Base-by-base conservation (phyloP, 92 coral and sea anemone genomes). In the Paramuricea clavata region DNA sequence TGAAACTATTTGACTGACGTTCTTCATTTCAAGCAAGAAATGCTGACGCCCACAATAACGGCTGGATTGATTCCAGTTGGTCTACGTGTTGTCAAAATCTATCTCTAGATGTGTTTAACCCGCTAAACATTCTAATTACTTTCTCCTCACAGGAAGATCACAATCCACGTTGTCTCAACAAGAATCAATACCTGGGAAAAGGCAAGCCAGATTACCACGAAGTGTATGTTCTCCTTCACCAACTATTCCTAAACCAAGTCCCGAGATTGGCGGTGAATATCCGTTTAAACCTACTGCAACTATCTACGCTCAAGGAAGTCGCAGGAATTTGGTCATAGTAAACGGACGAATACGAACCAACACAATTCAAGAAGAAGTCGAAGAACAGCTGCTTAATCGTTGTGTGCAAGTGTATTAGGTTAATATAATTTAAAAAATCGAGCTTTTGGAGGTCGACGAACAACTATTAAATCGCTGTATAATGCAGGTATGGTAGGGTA, bases 271-370 rank as follows among this genome's bases (percentile, higher is more conserved):
- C 1, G 23, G 26, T 25, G 49, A 26, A 13, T 76, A 76, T 27
- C 67, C 82, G 50, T 32, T 50, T 36, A 17, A 76, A 42, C 31
- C 34, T 52, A 12, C 62, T 32, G 68, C 17, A 19, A 76, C 47
- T 2, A 32, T 76, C 13, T 76, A 50, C 27, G 97, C 97, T 19
- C 87, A 94, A 74, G 97, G 97, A 17, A 91, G 94, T 65, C 97
- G 87, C 21, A 85, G 97, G 50, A 82, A 92, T 15, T 49, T 94
- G 33, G 89, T 94, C 13, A 72, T 94, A 28, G 92, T 94, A 12
- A 94, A 92, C 5, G 97, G 95, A 36, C 93, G 97, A 32, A 83
- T 85, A 11, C 64, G 95, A 61, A 83, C 90, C 41, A 94, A 94
- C 83, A 87, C 85, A 9, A 78, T 74, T 74, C 94, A 89, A 74